Base-by-base conservation (phyloP, 2,888 invertebrate species). In the Agrotis clavis region DNA sequence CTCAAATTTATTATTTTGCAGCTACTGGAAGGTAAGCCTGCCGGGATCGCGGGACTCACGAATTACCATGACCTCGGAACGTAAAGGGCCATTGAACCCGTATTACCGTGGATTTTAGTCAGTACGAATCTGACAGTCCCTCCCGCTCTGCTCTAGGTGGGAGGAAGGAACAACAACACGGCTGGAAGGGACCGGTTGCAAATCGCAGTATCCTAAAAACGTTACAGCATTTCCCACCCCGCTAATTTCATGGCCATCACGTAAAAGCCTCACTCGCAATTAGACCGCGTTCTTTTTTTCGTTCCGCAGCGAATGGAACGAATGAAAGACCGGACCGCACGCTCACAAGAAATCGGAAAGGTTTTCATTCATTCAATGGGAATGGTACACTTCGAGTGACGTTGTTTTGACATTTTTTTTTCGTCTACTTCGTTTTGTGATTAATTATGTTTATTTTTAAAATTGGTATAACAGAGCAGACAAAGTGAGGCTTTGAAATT, bases 261-360 rank as follows among this genome's bases (percentile, higher is more conserved):
- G 80, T 88, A 86, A 91, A 91, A 92, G 88, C 90, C 86, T 87
- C 87, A 84, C 87, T 90, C 88, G 92, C 92, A 94, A 94, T 94
- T 93, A 94, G 90, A 91, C 84, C 79, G 75, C 83, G 88, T 90
- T 89, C 86, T 87, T 90, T 92, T 91, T 91, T 91, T 89, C 87
- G 77, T 59, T 88, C 85, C 85, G 87, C 81, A 83, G 87, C 89
- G 90, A 92, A 92, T 89, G 76, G 75, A 85, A 85, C 74, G 84
- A 85, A 75, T 84, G 86, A 84, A 86, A 86, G 81, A 86, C 82
- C 76, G 84, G 76, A 86, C 84, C 80, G 86, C 87, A 79, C 73
- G 82, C 81, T 87, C 78, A 76, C 83, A 86, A 87, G 89, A 90
- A 90, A 92, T 91, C 91, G 90, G 89, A 91, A 90, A 89, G 90